phyloP scores from a whole-genome alignment of 1,140 invertebrate genomes.

The Orchestia grillus region DNA sequence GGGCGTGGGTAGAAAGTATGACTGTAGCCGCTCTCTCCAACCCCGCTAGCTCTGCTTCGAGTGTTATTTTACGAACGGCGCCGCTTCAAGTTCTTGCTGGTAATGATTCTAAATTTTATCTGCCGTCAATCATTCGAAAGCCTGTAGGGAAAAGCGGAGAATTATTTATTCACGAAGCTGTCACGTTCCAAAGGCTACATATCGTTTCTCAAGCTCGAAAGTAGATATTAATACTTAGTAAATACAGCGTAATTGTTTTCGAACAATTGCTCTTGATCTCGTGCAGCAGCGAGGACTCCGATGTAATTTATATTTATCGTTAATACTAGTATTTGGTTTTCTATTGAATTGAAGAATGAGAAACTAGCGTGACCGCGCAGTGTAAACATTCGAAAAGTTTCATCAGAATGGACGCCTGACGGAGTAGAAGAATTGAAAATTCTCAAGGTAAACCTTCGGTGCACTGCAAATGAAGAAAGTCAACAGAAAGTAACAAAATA shows the following conservation, averaged over 20 bases:
- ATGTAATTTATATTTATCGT: neutral
- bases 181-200: neutral
- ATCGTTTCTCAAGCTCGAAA: neutral
- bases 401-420: neutral
- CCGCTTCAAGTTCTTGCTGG: too few relatives aligned
- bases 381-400: neutral
- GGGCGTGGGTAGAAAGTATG: too few relatives aligned
- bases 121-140: neutral
- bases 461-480: neutral
- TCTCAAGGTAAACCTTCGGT: neutral
- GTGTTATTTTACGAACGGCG: too few relatives aligned
- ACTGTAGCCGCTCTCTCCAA: too few relatives aligned
- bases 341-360: neutral
- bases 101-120: neutral
- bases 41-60: too few relatives aligned
- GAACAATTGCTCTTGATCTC: neutral
- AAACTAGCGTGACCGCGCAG: neutral
- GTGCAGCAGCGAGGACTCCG: neutral
- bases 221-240: neutral
- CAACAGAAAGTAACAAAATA: neutral
- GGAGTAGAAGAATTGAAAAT: neutral
- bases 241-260: neutral
- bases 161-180: neutral
- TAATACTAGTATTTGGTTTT: neutral
- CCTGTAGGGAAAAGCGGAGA: neutral